These are phyloP conservation scores for Ectemnius lituratus DNA, from an alignment of 2,888 invertebrate species.

Conservation along the genomic window DNA sequence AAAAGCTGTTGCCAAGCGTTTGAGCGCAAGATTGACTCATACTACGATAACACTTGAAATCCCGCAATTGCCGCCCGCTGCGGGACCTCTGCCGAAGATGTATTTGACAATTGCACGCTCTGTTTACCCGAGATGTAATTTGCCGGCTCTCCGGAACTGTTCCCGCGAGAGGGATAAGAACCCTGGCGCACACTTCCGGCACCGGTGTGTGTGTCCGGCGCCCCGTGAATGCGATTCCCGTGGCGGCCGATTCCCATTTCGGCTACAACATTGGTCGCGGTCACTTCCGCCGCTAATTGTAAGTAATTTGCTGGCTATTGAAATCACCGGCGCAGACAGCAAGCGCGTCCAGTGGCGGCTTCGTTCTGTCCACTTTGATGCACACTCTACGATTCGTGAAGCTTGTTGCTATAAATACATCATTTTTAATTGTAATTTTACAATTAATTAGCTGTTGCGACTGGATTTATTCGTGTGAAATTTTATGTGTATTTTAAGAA, in stretches of 20 bases:
- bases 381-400: too few species aligned
- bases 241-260: conserved; percentile 34
- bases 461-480: too few species aligned
- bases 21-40: too few species aligned
- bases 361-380: too few species aligned
- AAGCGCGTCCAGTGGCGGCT: too few species aligned
- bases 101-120: conserved; percentile 32
- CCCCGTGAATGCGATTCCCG: conserved; percentile 36
- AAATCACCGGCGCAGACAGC: background rate
- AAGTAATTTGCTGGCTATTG: conserved; percentile 32
- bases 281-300: conserved; percentile 19
- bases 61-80: background rate
- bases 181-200: conserved; percentile 18
- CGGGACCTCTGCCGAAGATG: conserved; percentile 5
- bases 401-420: too few species aligned
- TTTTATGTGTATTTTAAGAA: too few species aligned
- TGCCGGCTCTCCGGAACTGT: conserved; percentile 3
- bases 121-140: conserved; percentile 37
- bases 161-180: conserved; percentile 28
- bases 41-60: background rate
- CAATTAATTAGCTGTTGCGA: too few species aligned
- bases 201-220: background rate
- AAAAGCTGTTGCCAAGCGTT: too few species aligned
- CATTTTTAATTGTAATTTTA: too few species aligned
- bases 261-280: conserved; percentile 29